phyloP scores from a whole-genome alignment of 2,888 invertebrate genomes.

The Bugulina stolonifera region DNA sequence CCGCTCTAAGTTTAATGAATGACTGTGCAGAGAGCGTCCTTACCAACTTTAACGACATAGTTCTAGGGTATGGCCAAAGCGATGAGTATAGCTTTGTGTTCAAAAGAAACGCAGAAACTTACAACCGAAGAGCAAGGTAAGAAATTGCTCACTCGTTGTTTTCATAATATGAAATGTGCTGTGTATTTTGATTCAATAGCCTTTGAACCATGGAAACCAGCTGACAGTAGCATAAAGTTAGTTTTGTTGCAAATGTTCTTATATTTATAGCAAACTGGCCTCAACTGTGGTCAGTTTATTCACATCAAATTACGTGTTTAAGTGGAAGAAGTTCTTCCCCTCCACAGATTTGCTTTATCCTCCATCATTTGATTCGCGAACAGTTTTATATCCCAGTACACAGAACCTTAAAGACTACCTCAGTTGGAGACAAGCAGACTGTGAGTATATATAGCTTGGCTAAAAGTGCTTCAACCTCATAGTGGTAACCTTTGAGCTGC shows the following conservation, averaged over 20 bases:
- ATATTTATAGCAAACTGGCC: slow-evolving; percentile 69
- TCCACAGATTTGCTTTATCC: slow-evolving; percentile 69
- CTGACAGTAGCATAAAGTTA: neutral
- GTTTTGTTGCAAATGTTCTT: neutral
- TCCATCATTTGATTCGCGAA: slow-evolving; percentile 86
- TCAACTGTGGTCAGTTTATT: slow-evolving; percentile 83
- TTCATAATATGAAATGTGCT: too few species aligned
- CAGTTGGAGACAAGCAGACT: slow-evolving; percentile 53
- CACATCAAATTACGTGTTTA: slow-evolving; percentile 76
- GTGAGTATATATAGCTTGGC: too few species aligned
- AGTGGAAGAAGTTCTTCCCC: slow-evolving; percentile 77
- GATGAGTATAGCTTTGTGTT: slow-evolving; percentile 93
- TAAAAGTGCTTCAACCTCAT: too few species aligned
- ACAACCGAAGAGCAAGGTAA: slow-evolving; percentile 68
- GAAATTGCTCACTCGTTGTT: too few species aligned
- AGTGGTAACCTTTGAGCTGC: too few species aligned
- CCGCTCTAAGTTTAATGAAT: slow-evolving; percentile 73
- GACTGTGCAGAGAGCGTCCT: slow-evolving; percentile 75
- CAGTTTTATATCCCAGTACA: slow-evolving; percentile 80
- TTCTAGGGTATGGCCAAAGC: slow-evolving; percentile 85
- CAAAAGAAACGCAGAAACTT: slow-evolving; percentile 55
- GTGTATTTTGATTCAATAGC: too few species aligned
- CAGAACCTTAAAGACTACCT: slow-evolving; percentile 63
- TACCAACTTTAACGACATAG: slow-evolving; percentile 70
- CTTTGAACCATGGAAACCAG: too few species aligned